Base-by-base conservation (phyloP, 2,888 invertebrate genomes). In the Rhimphoctona megacephalus region DNA sequence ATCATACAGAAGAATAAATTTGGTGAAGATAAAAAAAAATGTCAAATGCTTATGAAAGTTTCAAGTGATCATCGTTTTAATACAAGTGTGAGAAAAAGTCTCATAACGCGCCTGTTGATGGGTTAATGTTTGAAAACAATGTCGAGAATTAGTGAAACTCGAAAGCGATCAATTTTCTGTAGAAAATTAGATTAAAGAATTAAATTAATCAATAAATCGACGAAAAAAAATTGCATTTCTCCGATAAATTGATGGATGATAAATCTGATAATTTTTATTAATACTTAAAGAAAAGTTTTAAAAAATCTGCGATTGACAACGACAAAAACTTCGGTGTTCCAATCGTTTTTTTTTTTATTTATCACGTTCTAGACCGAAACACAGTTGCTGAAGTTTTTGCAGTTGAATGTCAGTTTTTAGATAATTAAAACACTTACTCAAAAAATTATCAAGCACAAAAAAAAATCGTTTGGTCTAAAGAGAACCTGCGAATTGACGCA, bases 401-500 rank as follows among this genome's bases (percentile, higher is more conserved):
- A 49, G 11, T 17, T 19, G 6, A 49, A 19, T 49, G 2, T 49
- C 49, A 49, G 17, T 19, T 49, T 49, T 49, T 19, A 49, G 17
- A 19, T 49, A 19, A 49, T 19, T 0, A 5, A 49, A 17, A 49
- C 5, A 49, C 49, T 49, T 2, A 49, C 17, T 4, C 19, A 17
- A 49, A 17, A 4, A 11, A 49, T 49, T 49, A 49, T 49, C 49
- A 19, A 70, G 11, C 9, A 76, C 49, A 22, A 46, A 57, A n/a
- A 25, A n/a, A 33, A 43, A 39, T 19, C 3, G 30, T 73, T 14
- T 57, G 69, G 46, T 49, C 39, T 84, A 84, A n/a, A 74, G 82
- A 49, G 84, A 78, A 70, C 78, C 81, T n/a, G 81, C 66, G 36
- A 87, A 87, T 79, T 80, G 81, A 22, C 84, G 81, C 74, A 87